These are phyloP conservation scores for Urocolius indicus DNA, from an alignment of 2,113 vertebrate species.

Conservation along the genomic window DNA sequence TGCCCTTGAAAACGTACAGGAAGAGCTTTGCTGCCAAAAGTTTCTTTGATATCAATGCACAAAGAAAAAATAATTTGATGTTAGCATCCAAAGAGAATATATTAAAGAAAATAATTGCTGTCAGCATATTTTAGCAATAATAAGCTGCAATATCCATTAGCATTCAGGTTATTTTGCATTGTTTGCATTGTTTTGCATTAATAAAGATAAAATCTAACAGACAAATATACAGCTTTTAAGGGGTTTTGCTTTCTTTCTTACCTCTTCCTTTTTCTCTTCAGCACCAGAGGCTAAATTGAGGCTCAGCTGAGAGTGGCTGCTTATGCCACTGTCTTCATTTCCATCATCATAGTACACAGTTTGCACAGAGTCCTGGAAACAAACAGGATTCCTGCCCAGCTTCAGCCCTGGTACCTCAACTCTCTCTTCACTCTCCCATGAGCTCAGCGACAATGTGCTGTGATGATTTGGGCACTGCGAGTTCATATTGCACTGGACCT, in stretches of 20 bases:
- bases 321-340: conserved; percentile 72
- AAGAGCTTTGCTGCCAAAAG: conserved; percentile 20
- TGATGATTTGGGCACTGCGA: conserved; percentile 55
- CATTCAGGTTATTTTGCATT: neutral
- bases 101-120: conserved; percentile 25
- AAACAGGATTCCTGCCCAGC: conserved; percentile 59
- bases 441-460: conserved; percentile 76
- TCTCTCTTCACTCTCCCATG: conserved; percentile 73
- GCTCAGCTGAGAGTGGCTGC: conserved; percentile 72
- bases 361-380: conserved; percentile 49
- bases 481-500: conserved; percentile 48
- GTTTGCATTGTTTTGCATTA: conserved; percentile 34
- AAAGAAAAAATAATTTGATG: conserved; percentile 29
- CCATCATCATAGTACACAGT: conserved; percentile 62
- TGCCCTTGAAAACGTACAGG: neutral
- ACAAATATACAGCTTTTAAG: neutral
- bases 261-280: conserved; percentile 80
- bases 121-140: conserved; percentile 44
- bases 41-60: conserved; percentile 27
- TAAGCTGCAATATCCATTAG: neutral
- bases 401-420: conserved; percentile 38
- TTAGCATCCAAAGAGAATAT: conserved; percentile 31
- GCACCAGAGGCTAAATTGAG: conserved; percentile 37
- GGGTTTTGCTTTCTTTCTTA: conserved; percentile 65
- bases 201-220: neutral